phyloP scores from a whole-genome alignment of 2,797 vertebrate species.

The Malurus leucopterus region DNA sequence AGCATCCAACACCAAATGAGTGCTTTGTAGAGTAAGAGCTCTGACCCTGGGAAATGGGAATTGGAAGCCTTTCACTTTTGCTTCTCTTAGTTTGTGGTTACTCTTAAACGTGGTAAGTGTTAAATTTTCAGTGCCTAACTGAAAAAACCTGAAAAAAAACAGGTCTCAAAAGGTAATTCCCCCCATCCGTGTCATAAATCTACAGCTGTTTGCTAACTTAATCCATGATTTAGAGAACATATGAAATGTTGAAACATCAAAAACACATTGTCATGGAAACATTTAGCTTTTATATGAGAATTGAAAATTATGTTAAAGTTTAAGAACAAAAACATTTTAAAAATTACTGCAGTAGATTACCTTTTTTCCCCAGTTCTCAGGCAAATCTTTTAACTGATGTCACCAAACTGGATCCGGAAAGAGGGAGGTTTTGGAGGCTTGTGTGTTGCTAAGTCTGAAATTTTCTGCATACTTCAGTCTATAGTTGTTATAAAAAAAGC shows the following conservation, averaged over 20 bases:
- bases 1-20: neutral
- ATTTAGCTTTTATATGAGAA: neutral
- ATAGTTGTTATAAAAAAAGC: neutral
- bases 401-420: neutral
- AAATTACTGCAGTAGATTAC: neutral
- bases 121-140: neutral
- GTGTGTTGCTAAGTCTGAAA: neutral
- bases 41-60: neutral
- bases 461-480: neutral
- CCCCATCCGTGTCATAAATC: neutral
- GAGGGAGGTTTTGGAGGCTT: neutral
- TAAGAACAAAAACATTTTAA: neutral
- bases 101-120: neutral
- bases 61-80: neutral
- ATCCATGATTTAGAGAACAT: neutral
- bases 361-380: neutral
- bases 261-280: neutral
- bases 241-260: neutral
- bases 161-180: neutral
- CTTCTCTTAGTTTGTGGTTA: neutral
- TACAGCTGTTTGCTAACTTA: neutral
- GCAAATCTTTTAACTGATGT: neutral
- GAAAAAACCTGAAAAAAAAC: neutral
- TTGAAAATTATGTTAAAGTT: neutral
- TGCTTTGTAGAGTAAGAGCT: neutral